Conservation (phyloP, 2,888 invertebrate species). For the Parthenolecanium corni region DNA sequence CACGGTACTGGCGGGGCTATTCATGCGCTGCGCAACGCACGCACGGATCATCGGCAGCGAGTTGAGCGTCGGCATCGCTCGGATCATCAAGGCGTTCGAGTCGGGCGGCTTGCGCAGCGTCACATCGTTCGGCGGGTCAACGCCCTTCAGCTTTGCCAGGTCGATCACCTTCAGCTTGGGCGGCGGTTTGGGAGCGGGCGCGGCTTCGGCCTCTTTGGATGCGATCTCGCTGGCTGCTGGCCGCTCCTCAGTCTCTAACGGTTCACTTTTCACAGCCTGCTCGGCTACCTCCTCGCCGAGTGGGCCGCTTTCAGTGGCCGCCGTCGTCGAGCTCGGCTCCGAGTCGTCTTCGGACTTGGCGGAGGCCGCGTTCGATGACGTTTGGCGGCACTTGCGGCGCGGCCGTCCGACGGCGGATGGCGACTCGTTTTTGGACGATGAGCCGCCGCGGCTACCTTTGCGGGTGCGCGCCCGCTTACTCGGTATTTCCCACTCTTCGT, state of each 20-base stretch:
- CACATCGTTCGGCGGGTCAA: neutral
- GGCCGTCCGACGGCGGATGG: no score
- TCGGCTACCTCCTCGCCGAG: neutral
- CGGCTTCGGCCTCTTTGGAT: constrained; percentile 1
- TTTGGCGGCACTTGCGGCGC: no score
- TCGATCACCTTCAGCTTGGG: constrained; percentile 13
- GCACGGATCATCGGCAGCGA: neutral
- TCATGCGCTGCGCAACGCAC: neutral
- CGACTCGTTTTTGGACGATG: no score
- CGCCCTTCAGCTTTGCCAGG: constrained; percentile 8
- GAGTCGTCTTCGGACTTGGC: no score
- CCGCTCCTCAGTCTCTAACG: neutral
- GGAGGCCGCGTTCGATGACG: no score
- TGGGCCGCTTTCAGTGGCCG: no score
- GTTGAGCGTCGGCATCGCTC: neutral
- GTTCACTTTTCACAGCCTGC: neutral
- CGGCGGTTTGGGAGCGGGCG: neutral
- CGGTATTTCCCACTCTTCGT: constrained; percentile 31
- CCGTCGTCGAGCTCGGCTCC: no score
- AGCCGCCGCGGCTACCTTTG: neutral
- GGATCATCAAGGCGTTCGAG: neutral
- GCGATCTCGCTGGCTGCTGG: neutral
- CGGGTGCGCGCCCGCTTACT: neutral
- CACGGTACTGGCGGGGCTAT: neutral
- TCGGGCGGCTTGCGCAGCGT: neutral